Base-by-base conservation (phyloP, 2,888 invertebrate genomes). In the Colostygia pectinataria region DNA sequence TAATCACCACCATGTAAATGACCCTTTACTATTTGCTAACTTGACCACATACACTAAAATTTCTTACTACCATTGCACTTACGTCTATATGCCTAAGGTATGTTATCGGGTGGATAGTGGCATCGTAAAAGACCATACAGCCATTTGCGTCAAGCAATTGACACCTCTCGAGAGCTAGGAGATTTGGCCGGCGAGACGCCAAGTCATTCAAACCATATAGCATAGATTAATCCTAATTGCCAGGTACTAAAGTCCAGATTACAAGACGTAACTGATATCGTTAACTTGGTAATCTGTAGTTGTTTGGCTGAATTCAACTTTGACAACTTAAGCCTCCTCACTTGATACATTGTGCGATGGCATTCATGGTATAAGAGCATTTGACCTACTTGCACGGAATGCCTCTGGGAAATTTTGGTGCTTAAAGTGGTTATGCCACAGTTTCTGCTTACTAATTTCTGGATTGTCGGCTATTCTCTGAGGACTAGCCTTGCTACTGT, bases 101-200 rank as follows among this genome's bases (percentile, higher is more conserved):
- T 18, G 62, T 47, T 52, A 63, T 65, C 32, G 48, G 31, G 42
- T 36, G 29, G 13, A 28, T 9, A 25, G 36, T 38, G 31, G 31
- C 60, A 50, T 44, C 24, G 39, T 55, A 59, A 54, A 53, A 54
- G 20, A 59, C 56, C 53, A 51, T 61, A 59, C 58, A 55, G 51
- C 64, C 63, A 74, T 68, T 63, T 66, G 68, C 70, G 75, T 68
- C 66, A 62, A 72, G 67, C 71, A 70, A 74, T 77, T 75, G 78
- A 77, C 77, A 77, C 73, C 66, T 72, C 65, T 63, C 49, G 55
- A 68, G 66, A 65, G 64, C 69, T 63, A 65, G 67, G 66, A 65
- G 74, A 70, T 71, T 72, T 67, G 71, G 59, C 64, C 70, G 58
- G 58, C 47, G 61, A 66, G 61, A 63, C 46, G 63, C 70, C 49